These are phyloP conservation scores for Potorous gilbertii DNA, from an alignment of 2,797 vertebrate species.

Conservation along the genomic window DNA sequence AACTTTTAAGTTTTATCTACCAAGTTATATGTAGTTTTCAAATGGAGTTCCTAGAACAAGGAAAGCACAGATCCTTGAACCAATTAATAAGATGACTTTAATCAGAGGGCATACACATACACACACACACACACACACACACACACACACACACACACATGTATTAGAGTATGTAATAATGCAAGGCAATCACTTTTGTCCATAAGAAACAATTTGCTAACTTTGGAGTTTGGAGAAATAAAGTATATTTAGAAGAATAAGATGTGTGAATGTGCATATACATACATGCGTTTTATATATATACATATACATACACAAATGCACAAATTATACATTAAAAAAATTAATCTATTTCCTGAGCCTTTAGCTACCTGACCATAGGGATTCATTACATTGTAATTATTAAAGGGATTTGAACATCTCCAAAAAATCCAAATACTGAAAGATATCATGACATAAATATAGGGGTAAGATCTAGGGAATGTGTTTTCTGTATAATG, in stretches of 20 bases:
- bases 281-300: too few species aligned
- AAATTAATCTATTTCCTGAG: slow-evolving; percentile 65
- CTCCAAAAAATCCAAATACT: slow-evolving; percentile 72
- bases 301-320: background rate
- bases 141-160: too few species aligned
- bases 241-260: background rate
- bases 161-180: background rate
- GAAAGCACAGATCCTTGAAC: background rate
- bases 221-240: background rate
- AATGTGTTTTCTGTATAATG: slow-evolving; percentile 45
- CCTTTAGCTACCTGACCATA: slow-evolving; percentile 50
- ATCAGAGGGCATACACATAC: background rate
- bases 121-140: too few species aligned
- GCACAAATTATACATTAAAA: slow-evolving; percentile 22
- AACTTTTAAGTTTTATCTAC: background rate
- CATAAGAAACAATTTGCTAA: background rate
- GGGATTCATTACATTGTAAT: slow-evolving; percentile 58
- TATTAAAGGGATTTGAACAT: slow-evolving; percentile 59
- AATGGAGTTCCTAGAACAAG: background rate
- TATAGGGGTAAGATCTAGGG: slow-evolving; percentile 41
- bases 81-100: background rate
- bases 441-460: slow-evolving; percentile 61
- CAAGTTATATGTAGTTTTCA: background rate
- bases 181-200: slow-evolving; percentile 16
- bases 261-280: background rate